Conservation (phyloP, 2,113 vertebrate species). For the Crotalus helleri region DNA sequence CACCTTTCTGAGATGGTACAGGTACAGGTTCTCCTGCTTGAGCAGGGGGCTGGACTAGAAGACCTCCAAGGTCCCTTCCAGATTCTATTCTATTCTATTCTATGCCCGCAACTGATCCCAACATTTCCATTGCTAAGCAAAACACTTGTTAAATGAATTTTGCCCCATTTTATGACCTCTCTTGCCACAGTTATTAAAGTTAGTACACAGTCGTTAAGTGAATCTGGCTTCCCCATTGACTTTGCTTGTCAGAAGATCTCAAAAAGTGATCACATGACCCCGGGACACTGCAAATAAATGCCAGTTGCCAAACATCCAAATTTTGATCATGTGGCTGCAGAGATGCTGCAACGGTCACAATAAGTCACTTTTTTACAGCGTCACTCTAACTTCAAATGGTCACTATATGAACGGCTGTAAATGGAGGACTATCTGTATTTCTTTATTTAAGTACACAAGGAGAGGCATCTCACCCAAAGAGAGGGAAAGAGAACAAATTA, state of each 20-base stretch:
- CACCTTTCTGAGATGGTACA: no score
- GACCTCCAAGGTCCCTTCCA: no score
- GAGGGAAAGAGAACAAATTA: background rate
- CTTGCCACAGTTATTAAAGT: background rate
- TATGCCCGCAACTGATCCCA: background rate
- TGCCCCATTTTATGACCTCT: background rate
- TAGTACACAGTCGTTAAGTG: background rate
- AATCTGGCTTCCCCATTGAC: background rate
- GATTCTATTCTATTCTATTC: no score
- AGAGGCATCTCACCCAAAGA: background rate
- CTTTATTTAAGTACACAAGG: background rate
- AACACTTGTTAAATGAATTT: background rate
- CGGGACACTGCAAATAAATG: background rate
- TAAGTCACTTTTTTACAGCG: background rate
- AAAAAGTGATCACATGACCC: background rate
- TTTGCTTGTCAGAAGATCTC: background rate
- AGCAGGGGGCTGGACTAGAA: no score
- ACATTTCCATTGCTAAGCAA: background rate
- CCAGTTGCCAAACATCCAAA: background rate
- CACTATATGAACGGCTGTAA: background rate
- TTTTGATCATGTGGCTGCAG: background rate
- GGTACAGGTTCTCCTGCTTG: no score
- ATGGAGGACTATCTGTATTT: background rate
- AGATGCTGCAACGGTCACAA: background rate
- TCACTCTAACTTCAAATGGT: background rate